Conservation (phyloP, 2,888 invertebrate species). For the Coelinius sp. region DNA sequence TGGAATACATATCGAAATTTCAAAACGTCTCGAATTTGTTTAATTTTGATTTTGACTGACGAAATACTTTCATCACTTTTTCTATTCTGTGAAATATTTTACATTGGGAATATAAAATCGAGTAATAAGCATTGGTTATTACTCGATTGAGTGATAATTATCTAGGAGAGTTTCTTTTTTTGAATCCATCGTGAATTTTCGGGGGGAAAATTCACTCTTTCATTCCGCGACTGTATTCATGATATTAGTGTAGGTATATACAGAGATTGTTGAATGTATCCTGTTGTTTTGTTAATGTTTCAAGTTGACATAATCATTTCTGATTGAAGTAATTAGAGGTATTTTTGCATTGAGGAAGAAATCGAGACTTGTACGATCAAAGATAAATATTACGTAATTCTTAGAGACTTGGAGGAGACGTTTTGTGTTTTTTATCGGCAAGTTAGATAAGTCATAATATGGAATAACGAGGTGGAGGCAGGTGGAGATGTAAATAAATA, state of each 20-base stretch:
- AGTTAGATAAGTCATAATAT: constrained; percentile 19
- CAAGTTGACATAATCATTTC: too few species aligned
- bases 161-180: too few species aligned
- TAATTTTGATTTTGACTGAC: background rate
- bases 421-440: background rate
- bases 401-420: background rate
- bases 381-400: constrained; percentile 1
- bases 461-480: background rate
- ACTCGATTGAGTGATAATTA: too few species aligned
- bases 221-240: constrained; percentile 18
- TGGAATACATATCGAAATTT: background rate
- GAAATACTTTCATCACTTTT: background rate
- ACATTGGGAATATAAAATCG: too few species aligned
- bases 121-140: too few species aligned
- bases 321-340: too few species aligned
- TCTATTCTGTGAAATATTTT: background rate
- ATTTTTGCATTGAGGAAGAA: background rate
- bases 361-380: background rate
- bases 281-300: background rate
- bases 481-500: background rate
- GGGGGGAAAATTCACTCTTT: background rate
- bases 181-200: background rate
- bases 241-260: too few species aligned
- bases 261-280: background rate
- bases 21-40: background rate